phyloP scores from a whole-genome alignment of 2,113 vertebrate species.

The Serinus canaria region DNA sequence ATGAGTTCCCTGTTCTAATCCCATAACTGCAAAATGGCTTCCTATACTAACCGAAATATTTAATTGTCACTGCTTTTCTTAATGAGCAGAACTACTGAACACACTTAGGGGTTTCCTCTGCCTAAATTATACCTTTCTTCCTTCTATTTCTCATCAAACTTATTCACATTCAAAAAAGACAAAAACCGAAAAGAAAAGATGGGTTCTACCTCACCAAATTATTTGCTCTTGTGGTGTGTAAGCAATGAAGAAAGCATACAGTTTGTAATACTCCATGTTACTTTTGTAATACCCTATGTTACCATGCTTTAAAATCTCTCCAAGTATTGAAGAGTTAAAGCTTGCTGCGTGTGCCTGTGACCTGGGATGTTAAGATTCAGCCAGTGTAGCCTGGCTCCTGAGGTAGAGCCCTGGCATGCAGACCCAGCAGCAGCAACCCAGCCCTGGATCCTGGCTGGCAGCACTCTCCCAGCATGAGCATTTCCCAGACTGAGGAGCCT shows the following conservation, averaged over 20 bases:
- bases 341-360: neutral
- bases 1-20: slow-evolving; percentile 24
- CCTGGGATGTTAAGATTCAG: slow-evolving; percentile 28
- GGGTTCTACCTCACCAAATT: neutral
- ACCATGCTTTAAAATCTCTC: neutral
- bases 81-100: neutral
- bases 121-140: slow-evolving; percentile 29
- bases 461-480: slow-evolving; percentile 4
- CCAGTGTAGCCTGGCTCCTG: neutral
- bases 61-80: slow-evolving; percentile 15
- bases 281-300: neutral
- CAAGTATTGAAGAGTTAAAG: neutral
- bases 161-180: neutral
- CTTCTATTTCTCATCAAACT: neutral
- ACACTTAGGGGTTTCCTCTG: slow-evolving; percentile 5
- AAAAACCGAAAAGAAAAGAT: neutral
- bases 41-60: slow-evolving; percentile 14
- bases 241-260: neutral
- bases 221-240: neutral
- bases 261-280: neutral
- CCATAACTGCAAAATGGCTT: neutral
- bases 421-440: neutral
- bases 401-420: neutral
- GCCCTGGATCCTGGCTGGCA: slow-evolving; percentile 20
- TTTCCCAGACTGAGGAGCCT: slow-evolving; percentile 15